Evolutionary conservation across 2,797 vertebrate genomes (phyloP).

Genomic region (Phylloscopus collybita): DNA sequence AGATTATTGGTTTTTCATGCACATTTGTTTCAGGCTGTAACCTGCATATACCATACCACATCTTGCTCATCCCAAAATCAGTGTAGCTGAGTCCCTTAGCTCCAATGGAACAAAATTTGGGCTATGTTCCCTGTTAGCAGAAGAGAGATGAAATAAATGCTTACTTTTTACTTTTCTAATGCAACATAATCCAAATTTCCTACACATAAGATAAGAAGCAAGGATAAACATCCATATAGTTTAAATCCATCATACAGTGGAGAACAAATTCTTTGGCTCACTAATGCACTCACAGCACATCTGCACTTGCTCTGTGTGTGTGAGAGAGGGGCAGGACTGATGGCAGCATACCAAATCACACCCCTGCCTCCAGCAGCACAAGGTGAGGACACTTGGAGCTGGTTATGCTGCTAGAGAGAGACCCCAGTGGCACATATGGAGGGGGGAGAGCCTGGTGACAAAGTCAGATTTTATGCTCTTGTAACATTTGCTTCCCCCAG

Average conservation of each 20-base stretch:
- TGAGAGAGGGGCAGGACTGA: not conserved
- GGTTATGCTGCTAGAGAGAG: not conserved
- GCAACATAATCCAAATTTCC: not conserved
- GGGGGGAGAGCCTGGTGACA: not conserved
- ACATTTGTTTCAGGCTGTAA: not conserved
- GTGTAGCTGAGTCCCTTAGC: not conserved
- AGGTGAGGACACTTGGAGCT: not conserved
- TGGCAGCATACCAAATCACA: fast-evolving
- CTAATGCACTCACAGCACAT: not conserved
- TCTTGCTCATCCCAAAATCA: not conserved
- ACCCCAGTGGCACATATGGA: fast-evolving
- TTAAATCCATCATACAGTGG: not conserved
- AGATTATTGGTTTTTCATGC: not conserved
- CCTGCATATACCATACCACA: not conserved
- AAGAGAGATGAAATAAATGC: not conserved
- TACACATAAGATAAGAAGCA: not conserved
- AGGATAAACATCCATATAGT: not conserved
- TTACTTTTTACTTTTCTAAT: not conserved
- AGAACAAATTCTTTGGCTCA: not conserved
- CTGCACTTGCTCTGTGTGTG: fast-evolving
- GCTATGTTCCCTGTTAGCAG: not conserved
- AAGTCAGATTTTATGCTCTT: not conserved
- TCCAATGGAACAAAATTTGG: not conserved
- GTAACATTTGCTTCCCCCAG: not conserved
- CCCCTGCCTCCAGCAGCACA: not conserved